These are phyloP conservation scores for Caenorhabditis imperialis DNA, from an alignment of 2,888 invertebrate genomes.

Conservation along the genomic window DNA sequence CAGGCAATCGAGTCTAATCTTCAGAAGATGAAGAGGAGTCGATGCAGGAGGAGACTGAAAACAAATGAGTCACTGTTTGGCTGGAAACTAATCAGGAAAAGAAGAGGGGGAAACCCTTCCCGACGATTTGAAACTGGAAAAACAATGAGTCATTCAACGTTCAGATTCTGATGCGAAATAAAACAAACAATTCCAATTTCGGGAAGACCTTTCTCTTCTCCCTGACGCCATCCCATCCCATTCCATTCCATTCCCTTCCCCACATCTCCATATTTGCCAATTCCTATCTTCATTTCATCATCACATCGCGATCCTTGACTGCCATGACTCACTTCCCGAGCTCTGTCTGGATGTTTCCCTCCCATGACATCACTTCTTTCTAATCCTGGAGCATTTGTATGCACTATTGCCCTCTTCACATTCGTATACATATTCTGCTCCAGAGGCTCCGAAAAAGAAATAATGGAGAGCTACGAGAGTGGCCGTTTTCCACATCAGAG, in stretches of 20 bases:
- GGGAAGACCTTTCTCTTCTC: constrained; percentile 2
- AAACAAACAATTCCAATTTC: not conserved
- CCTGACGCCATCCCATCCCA: not conserved
- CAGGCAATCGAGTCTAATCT: too few relatives aligned
- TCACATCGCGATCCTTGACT: not conserved
- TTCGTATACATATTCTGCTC: not conserved
- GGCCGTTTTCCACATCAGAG: not conserved
- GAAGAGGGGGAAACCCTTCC: too few relatives aligned
- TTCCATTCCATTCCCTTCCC: constrained; percentile 3
- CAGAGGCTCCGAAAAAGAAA: not conserved
- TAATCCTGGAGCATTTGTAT: not conserved
- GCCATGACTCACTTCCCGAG: not conserved
- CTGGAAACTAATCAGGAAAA: too few relatives aligned
- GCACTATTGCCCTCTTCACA: not conserved
- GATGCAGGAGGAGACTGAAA: too few relatives aligned
- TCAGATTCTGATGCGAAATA: not conserved
- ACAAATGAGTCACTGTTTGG: too few relatives aligned
- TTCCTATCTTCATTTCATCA: constrained; percentile 8
- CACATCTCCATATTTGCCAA: constrained; percentile 1
- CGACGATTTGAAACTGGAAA: too few relatives aligned
- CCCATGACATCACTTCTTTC: constrained; percentile 6
- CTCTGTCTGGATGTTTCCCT: not conserved
- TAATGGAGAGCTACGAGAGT: too few relatives aligned
- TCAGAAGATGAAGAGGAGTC: too few relatives aligned
- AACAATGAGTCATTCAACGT: too few relatives aligned